phyloP scores from a whole-genome alignment of 1,140 invertebrate species.

The Sarcophaga bullata region DNA sequence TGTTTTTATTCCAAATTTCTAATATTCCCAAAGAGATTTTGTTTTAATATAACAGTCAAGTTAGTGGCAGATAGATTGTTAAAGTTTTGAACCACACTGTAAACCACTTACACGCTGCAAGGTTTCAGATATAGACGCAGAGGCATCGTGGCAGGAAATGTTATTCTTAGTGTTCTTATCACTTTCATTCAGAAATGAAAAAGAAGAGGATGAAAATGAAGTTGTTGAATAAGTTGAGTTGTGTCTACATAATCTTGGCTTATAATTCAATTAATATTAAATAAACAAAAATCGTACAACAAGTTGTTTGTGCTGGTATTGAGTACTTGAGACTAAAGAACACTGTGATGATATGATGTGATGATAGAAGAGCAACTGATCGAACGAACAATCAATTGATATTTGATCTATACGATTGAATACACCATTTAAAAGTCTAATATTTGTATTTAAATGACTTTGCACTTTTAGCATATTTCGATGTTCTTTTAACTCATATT shows the following conservation, averaged over 20 bases:
- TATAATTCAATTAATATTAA: slow-evolving; percentile 65
- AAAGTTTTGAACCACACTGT: no score
- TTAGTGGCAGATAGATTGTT: no score
- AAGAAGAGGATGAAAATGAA: no score
- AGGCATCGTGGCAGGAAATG: slow-evolving; percentile 33
- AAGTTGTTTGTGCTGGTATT: slow-evolving; percentile 32
- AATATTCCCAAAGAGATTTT: no score
- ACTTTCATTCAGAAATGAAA: background rate
- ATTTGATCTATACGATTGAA: background rate
- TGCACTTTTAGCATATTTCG: slow-evolving; percentile 11
- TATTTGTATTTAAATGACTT: slow-evolving; percentile 15
- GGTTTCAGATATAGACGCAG: background rate
- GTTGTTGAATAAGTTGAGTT: background rate
- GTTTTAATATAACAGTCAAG: no score
- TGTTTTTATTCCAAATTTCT: no score
- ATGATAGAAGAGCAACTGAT: background rate
- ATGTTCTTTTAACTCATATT: background rate
- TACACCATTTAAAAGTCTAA: slow-evolving; percentile 8
- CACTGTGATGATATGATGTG: no score
- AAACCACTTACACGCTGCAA: no score
- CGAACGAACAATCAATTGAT: background rate
- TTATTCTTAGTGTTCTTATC: slow-evolving; percentile 8
- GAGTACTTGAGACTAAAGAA: background rate
- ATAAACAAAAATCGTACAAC: slow-evolving; percentile 44
- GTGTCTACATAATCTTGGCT: slow-evolving; percentile 60